Percentiles rank a stretch among this genome's conserved stretches.
phyloP scores from a whole-genome alignment of 2,113 vertebrate genomes.

The Catagonus wagneri region DNA sequence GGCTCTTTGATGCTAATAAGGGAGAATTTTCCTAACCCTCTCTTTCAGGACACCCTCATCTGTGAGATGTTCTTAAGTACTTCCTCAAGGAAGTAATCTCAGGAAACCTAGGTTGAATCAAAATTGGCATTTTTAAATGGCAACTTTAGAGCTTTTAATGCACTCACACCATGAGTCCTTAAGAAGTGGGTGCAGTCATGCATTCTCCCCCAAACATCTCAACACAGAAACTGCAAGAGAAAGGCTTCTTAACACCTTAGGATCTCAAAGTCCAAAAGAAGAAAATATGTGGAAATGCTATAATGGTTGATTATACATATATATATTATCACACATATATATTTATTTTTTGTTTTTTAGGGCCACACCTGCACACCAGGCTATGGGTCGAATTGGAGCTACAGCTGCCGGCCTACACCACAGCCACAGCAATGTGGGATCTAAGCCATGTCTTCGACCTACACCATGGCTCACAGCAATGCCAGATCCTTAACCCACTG shows the following conservation, averaged over 20 bases:
- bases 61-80: neutral
- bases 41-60: neutral
- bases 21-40: neutral
- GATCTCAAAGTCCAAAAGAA: neutral
- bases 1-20: neutral
- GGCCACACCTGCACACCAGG: too few species aligned
- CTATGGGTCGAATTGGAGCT: too few species aligned
- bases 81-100: neutral
- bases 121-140: neutral
- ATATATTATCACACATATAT: too few species aligned
- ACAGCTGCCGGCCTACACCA: too few species aligned
- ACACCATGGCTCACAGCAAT: too few species aligned
- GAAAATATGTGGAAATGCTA: neutral
- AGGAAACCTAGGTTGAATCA: neutral
- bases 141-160: neutral
- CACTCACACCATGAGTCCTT: neutral
- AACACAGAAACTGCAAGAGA: neutral
- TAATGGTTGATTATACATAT: too few species aligned
- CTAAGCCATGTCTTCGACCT: too few species aligned
- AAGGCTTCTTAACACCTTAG: neutral
- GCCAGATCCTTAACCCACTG: too few species aligned
- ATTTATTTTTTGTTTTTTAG: too few species aligned
- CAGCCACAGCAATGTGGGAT: too few species aligned
- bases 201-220: neutral
- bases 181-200: accelerated